A percentile compares a stretch with the other conserved stretches of the same genome.
phyloP scores from a whole-genome alignment of 2,797 vertebrate species.

The Leuciscus waleckii region DNA sequence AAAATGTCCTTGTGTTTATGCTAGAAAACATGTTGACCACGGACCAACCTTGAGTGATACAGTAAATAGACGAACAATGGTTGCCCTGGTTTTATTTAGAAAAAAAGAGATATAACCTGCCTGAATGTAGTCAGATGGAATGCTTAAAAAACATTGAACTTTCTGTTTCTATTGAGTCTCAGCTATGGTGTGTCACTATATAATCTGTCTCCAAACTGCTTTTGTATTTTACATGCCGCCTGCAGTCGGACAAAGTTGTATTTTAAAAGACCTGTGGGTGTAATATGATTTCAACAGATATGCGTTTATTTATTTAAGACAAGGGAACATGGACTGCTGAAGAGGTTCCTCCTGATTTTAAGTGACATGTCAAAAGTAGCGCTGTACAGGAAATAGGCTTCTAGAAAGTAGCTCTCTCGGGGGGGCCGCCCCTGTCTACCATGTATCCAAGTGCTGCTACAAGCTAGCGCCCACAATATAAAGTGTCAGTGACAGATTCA shows the following conservation, averaged over 20 bases:
- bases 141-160: not conserved
- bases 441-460: slow-evolving; percentile 66
- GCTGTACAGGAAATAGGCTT: slow-evolving; percentile 61
- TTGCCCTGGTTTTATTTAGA: not conserved
- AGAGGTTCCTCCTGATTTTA: slow-evolving; percentile 74
- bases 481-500: slow-evolving; percentile 70
- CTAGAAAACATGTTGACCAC: not conserved
- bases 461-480: slow-evolving; percentile 62
- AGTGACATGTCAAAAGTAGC: slow-evolving; percentile 78
- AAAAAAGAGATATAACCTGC: not conserved
- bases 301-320: slow-evolving; percentile 71
- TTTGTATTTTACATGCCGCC: slow-evolving; percentile 45
- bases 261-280: slow-evolving; percentile 65
- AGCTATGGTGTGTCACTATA: no score
- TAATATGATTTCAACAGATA: slow-evolving; percentile 64
- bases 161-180: no score
- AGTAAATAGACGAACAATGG: not conserved
- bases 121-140: not conserved
- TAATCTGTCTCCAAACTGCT: not conserved
- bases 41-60: not conserved
- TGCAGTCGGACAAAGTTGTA: slow-evolving; percentile 49
- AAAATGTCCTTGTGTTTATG: not conserved
- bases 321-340: slow-evolving; percentile 54
- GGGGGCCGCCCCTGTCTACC: slow-evolving; percentile 67
- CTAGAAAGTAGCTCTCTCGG: slow-evolving; percentile 68